Percentiles rank a stretch among this genome's conserved stretches.
Conservation (phyloP, 53 echinoderm and acorn worm species). For the Arbacia lixula region DNA sequence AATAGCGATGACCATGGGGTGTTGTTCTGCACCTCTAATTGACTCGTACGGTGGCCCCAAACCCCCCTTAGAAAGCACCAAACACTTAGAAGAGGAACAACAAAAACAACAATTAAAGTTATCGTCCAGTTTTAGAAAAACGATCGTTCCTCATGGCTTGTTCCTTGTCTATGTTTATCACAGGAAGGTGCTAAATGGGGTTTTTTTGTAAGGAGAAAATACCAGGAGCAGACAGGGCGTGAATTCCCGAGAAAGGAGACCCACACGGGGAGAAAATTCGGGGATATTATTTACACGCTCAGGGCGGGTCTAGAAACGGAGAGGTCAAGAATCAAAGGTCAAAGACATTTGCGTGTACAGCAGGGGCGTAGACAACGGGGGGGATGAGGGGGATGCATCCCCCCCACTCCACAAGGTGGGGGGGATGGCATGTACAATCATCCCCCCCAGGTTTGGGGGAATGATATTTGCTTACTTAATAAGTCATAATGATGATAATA, state of each 20-base stretch:
- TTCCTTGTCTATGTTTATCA: conserved; percentile 17
- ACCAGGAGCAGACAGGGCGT: conserved; percentile 10
- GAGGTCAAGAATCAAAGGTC: conserved; percentile 8
- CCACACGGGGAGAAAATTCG: conserved; percentile 12
- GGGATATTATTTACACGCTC: not conserved
- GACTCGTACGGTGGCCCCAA: too few species aligned
- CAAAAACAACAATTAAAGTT: conserved; percentile 49
- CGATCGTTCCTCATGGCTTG: not conserved
- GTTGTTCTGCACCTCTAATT: too few species aligned
- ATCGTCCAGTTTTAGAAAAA: not conserved
- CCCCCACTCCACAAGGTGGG: too few species aligned
- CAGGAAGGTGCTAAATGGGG: conserved; percentile 38
- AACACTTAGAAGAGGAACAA: not conserved
- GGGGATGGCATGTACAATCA: too few species aligned
- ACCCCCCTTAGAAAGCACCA: not conserved
- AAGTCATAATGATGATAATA: too few species aligned
- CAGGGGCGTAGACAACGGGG: too few species aligned
- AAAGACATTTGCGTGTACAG: too few species aligned
- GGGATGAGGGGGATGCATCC: too few species aligned
- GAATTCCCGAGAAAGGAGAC: conserved; percentile 24
- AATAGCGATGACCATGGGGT: too few species aligned
- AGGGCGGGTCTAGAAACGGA: not conserved
- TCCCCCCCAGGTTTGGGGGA: too few species aligned
- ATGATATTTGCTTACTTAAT: too few species aligned
- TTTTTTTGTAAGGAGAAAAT: not conserved